Percentiles rank a stretch among this genome's conserved stretches.
Conservation (phyloP, 2,797 vertebrate genomes). For the Otolemur crassicaudatus region DNA sequence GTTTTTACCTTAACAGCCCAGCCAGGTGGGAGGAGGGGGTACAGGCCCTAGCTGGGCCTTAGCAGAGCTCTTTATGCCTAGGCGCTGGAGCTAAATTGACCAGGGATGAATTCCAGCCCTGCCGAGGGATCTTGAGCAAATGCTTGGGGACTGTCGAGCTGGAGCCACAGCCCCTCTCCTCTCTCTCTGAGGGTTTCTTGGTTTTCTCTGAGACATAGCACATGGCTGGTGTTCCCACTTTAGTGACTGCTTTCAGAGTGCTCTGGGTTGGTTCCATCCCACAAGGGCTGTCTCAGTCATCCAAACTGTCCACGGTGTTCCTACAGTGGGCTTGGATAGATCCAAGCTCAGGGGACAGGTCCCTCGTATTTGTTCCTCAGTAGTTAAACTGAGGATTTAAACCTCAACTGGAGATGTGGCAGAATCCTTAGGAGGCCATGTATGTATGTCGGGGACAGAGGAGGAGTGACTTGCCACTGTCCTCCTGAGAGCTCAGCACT, state of each 20-base stretch:
- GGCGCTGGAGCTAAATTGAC: not conserved
- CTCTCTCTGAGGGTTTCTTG: not conserved
- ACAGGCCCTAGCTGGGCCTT: not conserved
- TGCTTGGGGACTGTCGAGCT: not conserved
- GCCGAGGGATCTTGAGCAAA: not conserved
- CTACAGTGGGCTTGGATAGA: not conserved
- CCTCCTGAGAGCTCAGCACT: not conserved
- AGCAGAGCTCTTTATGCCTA: fast-evolving
- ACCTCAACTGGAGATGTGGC: fast-evolving
- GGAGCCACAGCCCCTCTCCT: too few species aligned
- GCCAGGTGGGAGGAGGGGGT: too few species aligned
- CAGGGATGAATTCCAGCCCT: not conserved
- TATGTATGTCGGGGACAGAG: not conserved
- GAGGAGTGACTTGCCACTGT: fast-evolving
- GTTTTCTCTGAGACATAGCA: not conserved
- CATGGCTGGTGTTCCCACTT: not conserved
- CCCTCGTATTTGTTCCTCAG: not conserved
- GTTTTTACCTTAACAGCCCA: not conserved
- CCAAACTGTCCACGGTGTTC: not conserved
- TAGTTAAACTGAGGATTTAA: not conserved
- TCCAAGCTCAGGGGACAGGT: not conserved
- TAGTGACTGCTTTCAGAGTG: not conserved
- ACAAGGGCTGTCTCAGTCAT: too few species aligned
- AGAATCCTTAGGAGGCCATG: not conserved
- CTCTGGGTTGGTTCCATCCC: not conserved